Base-by-base conservation (phyloP, 2,797 vertebrate species). In the Tapirus indicus region DNA sequence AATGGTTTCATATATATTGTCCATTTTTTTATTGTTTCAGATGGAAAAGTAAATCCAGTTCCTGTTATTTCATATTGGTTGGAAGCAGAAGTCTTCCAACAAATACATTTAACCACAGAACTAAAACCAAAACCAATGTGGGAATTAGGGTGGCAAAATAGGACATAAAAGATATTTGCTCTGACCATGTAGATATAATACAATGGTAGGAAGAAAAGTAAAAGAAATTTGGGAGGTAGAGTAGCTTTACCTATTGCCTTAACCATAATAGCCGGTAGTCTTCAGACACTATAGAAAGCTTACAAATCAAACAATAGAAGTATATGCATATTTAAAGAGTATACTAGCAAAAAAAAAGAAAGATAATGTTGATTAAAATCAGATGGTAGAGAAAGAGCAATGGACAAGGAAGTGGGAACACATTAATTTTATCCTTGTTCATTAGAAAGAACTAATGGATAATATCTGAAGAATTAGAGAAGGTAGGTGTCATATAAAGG, bases 41-140 rank as follows among this genome's bases (percentile, higher is more conserved):
- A 64, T 93, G 2, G 6, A 92, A 95, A 88, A 17, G n/a, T 83
- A 89, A 78, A 96, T 87, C 17, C 21, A 82, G 23, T 79, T 93
- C 62, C 47, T 80, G 7, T 60, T 79, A 87, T 41, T 90, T 83
- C 56, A 84, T 54, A 69, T 8, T 49, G 23, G 18, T 69, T 74
- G 35, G 52, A 96, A 84, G 23, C 38, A 66, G 32, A 92, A 83
- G 6, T 74, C 58, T 95, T 93, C n/a, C 29, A 94, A 74, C 29
- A 96, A 87, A 88, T 94, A 78, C 23, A 86, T 41, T 92, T 87
- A 88, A 74, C 44, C 35, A 87, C 38, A 92, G 32, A 69, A 87
- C 27, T 78, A 96, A 97, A 78, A 87, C 47, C 47, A 97, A 96
- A 94, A 87, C 49, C 35, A 83, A 79, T 41, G 14, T 25, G 54